A percentile compares a stretch with the other conserved stretches of the same genome.
These are phyloP conservation scores for Rhadinocentrus ornatus DNA, from an alignment of 2,797 vertebrate genomes.

Conservation along the genomic window DNA sequence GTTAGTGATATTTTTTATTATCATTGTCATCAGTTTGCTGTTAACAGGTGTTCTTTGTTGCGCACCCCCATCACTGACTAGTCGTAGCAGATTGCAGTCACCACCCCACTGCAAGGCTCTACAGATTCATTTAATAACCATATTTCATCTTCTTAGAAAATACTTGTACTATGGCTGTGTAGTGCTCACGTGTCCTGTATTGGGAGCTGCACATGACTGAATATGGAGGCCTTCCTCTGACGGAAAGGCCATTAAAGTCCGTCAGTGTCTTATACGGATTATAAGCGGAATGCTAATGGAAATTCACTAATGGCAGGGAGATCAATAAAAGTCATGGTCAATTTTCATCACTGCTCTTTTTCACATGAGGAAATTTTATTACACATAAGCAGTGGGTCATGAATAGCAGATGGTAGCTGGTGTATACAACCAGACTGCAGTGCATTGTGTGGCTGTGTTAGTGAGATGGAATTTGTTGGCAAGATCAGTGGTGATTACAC, in stretches of 20 bases:
- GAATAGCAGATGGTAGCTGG: constrained; percentile 7
- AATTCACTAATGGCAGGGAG: constrained; percentile 74
- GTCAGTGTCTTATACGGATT: constrained; percentile 63
- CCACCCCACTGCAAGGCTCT: constrained; percentile 28
- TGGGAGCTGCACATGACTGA: constrained; percentile 40
- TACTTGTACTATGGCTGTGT: constrained; percentile 28
- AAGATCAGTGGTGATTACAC: background rate
- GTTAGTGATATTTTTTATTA: constrained; percentile 11
- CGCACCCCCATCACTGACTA: constrained; percentile 15
- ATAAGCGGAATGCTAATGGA: constrained; percentile 70
- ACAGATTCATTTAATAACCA: constrained; percentile 15
- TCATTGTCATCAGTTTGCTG: constrained; percentile 20
- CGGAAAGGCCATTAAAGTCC: constrained; percentile 70
- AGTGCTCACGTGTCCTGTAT: constrained; percentile 49
- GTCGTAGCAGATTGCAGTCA: constrained; percentile 18
- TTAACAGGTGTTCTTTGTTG: constrained; percentile 64
- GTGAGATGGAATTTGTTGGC: background rate
- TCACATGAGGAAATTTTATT: constrained; percentile 49
- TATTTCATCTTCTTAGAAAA: constrained; percentile 25
- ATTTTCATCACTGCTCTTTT: constrained; percentile 50
- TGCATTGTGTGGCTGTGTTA: constrained; percentile 17
- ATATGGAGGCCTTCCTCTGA: constrained; percentile 61
- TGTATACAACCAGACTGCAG: constrained; percentile 18
- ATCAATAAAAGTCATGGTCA: constrained; percentile 73
- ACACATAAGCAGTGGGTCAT: constrained; percentile 29